Evolutionary conservation across 2,113 vertebrate genomes (phyloP), one percentile per base, ranked within the genome.

Genomic region (Corynorhinus townsendii): DNA sequence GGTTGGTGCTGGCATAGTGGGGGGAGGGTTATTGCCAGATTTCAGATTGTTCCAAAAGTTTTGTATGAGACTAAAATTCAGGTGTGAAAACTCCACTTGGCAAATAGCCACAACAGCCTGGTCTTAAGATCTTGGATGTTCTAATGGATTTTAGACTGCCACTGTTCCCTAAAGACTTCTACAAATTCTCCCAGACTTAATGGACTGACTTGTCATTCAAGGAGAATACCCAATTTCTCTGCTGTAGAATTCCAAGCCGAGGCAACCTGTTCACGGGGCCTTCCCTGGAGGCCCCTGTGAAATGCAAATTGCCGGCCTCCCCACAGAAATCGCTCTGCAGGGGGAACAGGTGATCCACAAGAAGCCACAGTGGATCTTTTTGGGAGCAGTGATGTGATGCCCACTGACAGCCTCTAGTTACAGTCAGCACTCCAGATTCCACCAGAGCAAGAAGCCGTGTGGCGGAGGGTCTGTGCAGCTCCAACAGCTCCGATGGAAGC

Each of bases 41-140:
- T 92, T 93, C 68, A 84, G 52, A 43, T 69, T 33, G 26, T 47
- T 90, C 38, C 68, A 52, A 92, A 72, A 95, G 49, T 30, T 90
- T 94, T 88, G 7, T 84, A 80, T 7, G 71, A 77, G 30, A 71
- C 47, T 52, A 35, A 87, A 95, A 81, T n/a, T 17, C 76, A 85
- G 22, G 26, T 86, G 11, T 90, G 82, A 82, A 76, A 73, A 83
- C 56, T 68, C 35, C 26, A 17, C 52, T 40, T 93, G 68, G 62
- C 24, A 73, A 71, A 54, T 79, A 91, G 49, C 54, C 80, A 22
- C 66, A 62, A 76, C 3, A 69, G 12, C 17, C 38, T 26, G 7
- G 11, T 28, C 52, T 92, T 88, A 90, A 52, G 56, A 90, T 89
- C 73, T 93, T 90, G 26, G 71, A 86, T 71, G 19, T 93, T 54